Conservation (phyloP, 2,888 invertebrate species). For the Vesta saturnalis region DNA sequence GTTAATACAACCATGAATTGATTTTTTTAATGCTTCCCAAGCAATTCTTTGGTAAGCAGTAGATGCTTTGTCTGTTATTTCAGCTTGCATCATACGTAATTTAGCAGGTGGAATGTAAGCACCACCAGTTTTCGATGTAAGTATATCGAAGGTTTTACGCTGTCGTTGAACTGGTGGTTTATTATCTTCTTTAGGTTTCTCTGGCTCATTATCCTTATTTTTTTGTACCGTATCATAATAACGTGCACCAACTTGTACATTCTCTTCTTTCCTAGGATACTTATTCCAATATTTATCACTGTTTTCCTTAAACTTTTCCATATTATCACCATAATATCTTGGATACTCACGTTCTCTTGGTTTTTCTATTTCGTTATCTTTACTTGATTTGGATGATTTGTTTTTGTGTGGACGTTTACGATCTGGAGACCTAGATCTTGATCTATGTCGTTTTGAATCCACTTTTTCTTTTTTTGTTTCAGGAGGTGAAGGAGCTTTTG, state of each 20-base stretch:
- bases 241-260: constrained; percentile 51
- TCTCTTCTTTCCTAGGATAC: constrained; percentile 57
- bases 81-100: constrained; percentile 92
- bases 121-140: constrained; percentile 88
- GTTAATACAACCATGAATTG: constrained; percentile 97
- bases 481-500: too few relatives aligned
- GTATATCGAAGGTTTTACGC: constrained; percentile 70
- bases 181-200: constrained; percentile 55
- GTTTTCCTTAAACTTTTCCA: constrained; percentile 49
- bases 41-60: constrained; percentile 95
- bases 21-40: constrained; percentile 99
- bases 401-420: background rate
- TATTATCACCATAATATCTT: constrained; percentile 57
- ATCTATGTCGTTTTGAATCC: too few relatives aligned
- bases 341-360: constrained; percentile 36
- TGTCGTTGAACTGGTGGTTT: too few relatives aligned
- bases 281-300: constrained; percentile 60
- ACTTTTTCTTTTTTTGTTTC: too few relatives aligned
- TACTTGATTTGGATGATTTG: background rate
- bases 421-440: background rate
- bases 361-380: background rate
- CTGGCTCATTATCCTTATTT: constrained; percentile 40
- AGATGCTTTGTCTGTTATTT: constrained; percentile 95
- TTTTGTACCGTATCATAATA: constrained; percentile 50
- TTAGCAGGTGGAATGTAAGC: constrained; percentile 99